These are phyloP conservation scores for Struthidea cinerea DNA, from an alignment of 2,113 vertebrate genomes.

Conservation along the genomic window DNA sequence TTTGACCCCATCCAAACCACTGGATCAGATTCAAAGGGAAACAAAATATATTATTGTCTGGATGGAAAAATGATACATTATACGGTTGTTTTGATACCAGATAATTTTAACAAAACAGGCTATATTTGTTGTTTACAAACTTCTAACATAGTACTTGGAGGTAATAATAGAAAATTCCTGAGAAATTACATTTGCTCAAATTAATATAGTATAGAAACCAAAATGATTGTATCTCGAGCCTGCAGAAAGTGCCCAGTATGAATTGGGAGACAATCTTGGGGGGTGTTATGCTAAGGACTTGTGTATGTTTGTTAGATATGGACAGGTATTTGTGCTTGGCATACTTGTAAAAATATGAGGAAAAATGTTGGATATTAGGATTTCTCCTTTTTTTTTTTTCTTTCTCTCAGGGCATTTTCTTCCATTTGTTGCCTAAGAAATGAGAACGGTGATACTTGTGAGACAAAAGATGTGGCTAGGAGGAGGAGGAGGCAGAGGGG, in stretches of 20 bases:
- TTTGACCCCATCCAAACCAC: background rate
- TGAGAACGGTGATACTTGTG: accelerated
- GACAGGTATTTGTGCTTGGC: background rate
- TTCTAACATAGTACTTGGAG: background rate
- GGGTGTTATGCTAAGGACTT: background rate
- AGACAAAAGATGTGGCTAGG: background rate
- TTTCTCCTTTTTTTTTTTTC: background rate
- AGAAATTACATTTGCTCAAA: background rate
- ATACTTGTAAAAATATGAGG: background rate
- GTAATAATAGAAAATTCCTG: background rate
- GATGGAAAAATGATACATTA: background rate
- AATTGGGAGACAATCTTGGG: background rate
- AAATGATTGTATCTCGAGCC: background rate
- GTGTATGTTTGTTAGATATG: background rate
- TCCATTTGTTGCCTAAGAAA: background rate
- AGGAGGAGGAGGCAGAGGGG: background rate
- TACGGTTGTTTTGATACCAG: background rate
- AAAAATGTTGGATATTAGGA: background rate
- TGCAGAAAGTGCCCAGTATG: background rate
- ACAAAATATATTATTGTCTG: background rate
- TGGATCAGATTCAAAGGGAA: background rate
- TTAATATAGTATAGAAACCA: background rate
- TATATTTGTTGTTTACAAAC: background rate
- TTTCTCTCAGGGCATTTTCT: background rate
- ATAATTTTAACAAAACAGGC: background rate